These are phyloP conservation scores for Flexamia atlantica DNA, from an alignment of 2,888 invertebrate genomes.

Conservation along the genomic window DNA sequence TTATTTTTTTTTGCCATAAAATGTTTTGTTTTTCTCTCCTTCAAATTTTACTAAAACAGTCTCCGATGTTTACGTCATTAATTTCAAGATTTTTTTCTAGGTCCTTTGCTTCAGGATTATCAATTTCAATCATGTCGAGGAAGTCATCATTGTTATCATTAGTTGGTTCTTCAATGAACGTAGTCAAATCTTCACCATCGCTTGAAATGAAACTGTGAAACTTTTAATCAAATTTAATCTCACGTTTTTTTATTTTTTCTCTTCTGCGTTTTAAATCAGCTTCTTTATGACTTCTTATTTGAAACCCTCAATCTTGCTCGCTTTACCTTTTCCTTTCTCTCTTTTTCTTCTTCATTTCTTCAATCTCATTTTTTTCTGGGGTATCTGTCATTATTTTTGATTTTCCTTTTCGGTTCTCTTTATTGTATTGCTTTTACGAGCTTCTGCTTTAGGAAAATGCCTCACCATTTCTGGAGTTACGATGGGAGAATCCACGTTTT, in stretches of 20 bases:
- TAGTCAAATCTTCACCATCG: conserved; percentile 48
- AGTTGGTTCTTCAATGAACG: neutral
- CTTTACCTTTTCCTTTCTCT: neutral
- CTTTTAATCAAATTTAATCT: conserved; percentile 30
- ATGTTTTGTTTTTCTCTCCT: conserved; percentile 57
- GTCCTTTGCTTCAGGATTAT: conserved; percentile 52
- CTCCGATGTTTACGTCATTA: conserved; percentile 26
- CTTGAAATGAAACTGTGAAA: neutral
- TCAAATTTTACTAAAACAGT: conserved; percentile 38
- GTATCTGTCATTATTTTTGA: conserved; percentile 47
- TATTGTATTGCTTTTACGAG: conserved; percentile 38
- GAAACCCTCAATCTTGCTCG: neutral
- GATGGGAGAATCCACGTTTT: neutral
- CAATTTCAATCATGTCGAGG: neutral
- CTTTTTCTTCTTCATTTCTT: neutral
- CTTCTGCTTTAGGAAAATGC: conserved; percentile 53
- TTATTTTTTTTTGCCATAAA: conserved; percentile 51
- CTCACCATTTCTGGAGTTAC: conserved; percentile 40
- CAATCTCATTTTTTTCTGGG: conserved; percentile 43
- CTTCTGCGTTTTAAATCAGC: conserved; percentile 19
- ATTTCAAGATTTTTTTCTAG: conserved; percentile 38
- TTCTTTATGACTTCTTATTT: neutral
- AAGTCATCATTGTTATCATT: conserved; percentile 41
- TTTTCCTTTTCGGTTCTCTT: conserved; percentile 32
- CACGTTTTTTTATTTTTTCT: conserved; percentile 30